Conservation (phyloP, 1,140 invertebrate species). For the Meloidogyne hapla region DNA sequence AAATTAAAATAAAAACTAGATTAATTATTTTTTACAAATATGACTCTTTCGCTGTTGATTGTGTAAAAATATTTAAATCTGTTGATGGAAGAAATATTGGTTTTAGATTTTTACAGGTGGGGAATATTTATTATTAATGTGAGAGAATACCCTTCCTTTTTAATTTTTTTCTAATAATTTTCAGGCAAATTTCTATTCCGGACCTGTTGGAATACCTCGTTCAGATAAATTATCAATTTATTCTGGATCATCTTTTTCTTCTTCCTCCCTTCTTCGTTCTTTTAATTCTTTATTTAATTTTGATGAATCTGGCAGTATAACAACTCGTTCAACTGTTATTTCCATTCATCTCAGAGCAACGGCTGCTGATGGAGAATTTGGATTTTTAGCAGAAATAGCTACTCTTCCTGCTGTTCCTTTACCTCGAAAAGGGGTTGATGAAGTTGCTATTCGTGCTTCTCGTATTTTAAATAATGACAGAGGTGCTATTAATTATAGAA, state of each 20-base stretch:
- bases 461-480: conserved; percentile 79
- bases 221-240: conserved; percentile 62
- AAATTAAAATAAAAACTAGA: conserved; percentile 73
- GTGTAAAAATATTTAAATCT: conserved; percentile 91
- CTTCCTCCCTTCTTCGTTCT: conserved; percentile 35
- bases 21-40: conserved; percentile 95
- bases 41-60: conserved; percentile 89
- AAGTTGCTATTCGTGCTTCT: conserved; percentile 85
- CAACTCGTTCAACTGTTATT: conserved; percentile 69
- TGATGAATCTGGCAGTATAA: conserved; percentile 12
- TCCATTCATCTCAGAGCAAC: conserved; percentile 89
- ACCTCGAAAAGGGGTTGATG: conserved; percentile 75
- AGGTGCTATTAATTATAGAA: conserved; percentile 75
- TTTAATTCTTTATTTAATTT: conserved; percentile 44
- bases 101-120: conserved; percentile 55
- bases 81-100: conserved; percentile 71
- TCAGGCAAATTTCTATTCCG: conserved; percentile 55
- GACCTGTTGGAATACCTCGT: conserved; percentile 46
- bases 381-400: conserved; percentile 94
- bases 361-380: conserved; percentile 84
- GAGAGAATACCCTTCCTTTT: too few relatives aligned
- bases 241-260: conserved; percentile 67
- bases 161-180: conserved; percentile 15
- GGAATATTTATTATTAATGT: neutral
- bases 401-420: conserved; percentile 86